Conservation (phyloP, 1,140 invertebrate species). For the Drosophila triauraria region DNA sequence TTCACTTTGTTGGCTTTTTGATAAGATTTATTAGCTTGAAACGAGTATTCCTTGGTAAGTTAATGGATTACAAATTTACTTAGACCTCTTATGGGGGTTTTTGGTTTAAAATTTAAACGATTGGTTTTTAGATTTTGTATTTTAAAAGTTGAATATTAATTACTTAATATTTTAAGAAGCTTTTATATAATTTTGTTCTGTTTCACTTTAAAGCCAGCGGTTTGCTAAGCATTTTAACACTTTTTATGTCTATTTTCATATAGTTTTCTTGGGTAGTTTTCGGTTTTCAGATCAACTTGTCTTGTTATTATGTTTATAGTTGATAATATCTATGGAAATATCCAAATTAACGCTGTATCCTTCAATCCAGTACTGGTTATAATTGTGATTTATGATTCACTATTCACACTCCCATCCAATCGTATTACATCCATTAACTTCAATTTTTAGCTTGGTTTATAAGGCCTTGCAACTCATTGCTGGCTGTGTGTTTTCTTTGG, state of each 20-base stretch:
- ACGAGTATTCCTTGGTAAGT: background rate
- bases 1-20: conserved; percentile 6
- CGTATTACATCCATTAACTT: conserved; percentile 18
- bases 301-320: too few relatives aligned
- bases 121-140: background rate
- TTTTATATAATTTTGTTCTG: background rate
- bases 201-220: background rate
- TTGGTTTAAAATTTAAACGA: background rate
- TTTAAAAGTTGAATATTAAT: background rate
- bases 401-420: conserved; percentile 8
- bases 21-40: conserved; percentile 51
- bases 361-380: background rate
- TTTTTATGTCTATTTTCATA: background rate
- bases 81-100: background rate
- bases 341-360: background rate
- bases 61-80: background rate
- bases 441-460: conserved; percentile 33
- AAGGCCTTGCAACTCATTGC: conserved; percentile 13
- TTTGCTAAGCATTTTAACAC: background rate
- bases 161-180: background rate
- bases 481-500: conserved; percentile 8
- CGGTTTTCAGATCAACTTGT: background rate
- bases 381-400: background rate
- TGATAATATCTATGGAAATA: background rate
- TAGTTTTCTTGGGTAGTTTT: background rate